These are phyloP conservation scores for Rhamphomyia laevipes DNA, from an alignment of 2,888 invertebrate species.

Conservation along the genomic window DNA sequence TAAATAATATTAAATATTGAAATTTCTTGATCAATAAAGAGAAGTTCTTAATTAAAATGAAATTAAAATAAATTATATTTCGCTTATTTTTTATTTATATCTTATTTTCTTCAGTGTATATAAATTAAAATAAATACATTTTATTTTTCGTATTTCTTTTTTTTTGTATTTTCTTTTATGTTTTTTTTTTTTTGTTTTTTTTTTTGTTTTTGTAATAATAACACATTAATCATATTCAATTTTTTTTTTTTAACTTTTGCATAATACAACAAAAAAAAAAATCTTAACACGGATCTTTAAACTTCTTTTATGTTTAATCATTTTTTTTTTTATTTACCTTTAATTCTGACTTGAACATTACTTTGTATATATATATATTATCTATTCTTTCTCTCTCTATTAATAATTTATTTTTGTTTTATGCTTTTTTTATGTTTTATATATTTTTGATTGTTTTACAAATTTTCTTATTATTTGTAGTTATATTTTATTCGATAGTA, in stretches of 20 bases:
- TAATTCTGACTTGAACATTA: background rate
- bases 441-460: too few relatives aligned
- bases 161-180: background rate
- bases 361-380: too few relatives aligned
- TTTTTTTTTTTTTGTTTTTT: constrained; percentile 1
- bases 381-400: too few relatives aligned
- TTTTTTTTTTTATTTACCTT: background rate
- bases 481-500: too few relatives aligned
- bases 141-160: constrained; percentile 1
- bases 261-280: background rate
- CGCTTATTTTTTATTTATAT: constrained; percentile 29
- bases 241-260: background rate
- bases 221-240: background rate
- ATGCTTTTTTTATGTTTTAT: too few relatives aligned
- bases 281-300: background rate
- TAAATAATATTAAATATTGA: too few relatives aligned
- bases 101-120: constrained; percentile 35
- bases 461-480: too few relatives aligned
- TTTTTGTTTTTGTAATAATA: background rate
- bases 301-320: background rate
- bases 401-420: too few relatives aligned
- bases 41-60: too few relatives aligned
- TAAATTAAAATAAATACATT: constrained; percentile 35
- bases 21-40: too few relatives aligned
- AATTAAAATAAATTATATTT: background rate